These are phyloP conservation scores for Tachyglossus aculeatus DNA, from an alignment of 2,797 vertebrate genomes.

Conservation along the genomic window DNA sequence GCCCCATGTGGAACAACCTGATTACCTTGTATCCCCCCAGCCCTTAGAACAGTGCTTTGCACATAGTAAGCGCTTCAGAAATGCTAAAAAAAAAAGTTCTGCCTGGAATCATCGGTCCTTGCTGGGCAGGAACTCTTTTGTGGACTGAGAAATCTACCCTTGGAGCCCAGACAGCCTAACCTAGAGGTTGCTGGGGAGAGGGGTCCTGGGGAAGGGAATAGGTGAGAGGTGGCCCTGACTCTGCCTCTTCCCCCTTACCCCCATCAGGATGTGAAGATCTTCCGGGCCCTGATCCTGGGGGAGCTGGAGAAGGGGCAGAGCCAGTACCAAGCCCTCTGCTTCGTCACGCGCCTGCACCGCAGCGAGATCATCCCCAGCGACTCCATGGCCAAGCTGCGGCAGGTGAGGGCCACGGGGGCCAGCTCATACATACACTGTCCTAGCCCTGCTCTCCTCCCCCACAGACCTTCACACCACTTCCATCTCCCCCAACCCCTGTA, in stretches of 20 bases:
- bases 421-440: neutral
- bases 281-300: constrained; percentile 93
- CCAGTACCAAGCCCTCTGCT: constrained; percentile 96
- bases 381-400: constrained; percentile 95
- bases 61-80: too few species aligned
- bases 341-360: constrained; percentile 87
- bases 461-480: neutral
- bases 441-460: neutral
- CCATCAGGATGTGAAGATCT: constrained; percentile 93
- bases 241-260: neutral
- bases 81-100: too few species aligned
- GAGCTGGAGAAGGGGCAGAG: constrained; percentile 95
- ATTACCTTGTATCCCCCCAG: too few species aligned
- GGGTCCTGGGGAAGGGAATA: too few species aligned
- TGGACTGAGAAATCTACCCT: neutral
- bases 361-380: constrained; percentile 98
- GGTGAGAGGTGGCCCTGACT: too few species aligned
- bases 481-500: neutral
- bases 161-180: neutral
- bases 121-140: too few species aligned
- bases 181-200: too few species aligned
- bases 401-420: constrained; percentile 83
- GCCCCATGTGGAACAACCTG: too few species aligned
- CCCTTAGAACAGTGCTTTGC: too few species aligned
- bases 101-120: too few species aligned